These are phyloP conservation scores for Harlomillsia oculata DNA, from an alignment of 1,140 invertebrate genomes.

Conservation along the genomic window DNA sequence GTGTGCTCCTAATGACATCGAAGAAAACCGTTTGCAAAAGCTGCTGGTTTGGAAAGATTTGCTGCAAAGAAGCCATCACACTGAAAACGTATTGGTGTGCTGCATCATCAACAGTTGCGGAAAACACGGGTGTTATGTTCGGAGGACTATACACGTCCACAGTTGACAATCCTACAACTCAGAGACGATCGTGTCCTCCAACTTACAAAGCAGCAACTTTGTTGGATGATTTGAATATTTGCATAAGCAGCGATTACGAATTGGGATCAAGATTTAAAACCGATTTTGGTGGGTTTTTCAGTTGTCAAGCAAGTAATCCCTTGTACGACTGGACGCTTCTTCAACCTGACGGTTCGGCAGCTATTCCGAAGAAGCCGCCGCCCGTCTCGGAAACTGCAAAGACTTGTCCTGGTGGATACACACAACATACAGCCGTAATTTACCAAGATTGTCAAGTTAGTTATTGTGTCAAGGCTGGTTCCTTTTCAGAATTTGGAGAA, in stretches of 20 bases:
- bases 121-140: slow-evolving; percentile 14
- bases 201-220: not conserved
- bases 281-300: slow-evolving; percentile 13
- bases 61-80: not conserved
- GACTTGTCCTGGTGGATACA: slow-evolving; percentile 5
- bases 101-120: not conserved
- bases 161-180: slow-evolving; percentile 3
- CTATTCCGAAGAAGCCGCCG: too few relatives aligned
- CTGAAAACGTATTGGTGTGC: slow-evolving; percentile 8
- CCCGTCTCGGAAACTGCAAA: too few relatives aligned
- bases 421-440: slow-evolving; percentile 2
- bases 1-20: not conserved
- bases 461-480: slow-evolving; percentile 8
- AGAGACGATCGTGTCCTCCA: slow-evolving; percentile 2
- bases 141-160: slow-evolving; percentile 7
- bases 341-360: not conserved
- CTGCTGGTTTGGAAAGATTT: not conserved
- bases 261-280: not conserved
- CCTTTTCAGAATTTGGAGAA: not conserved
- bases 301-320: slow-evolving; percentile 12
- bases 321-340: not conserved
- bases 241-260: slow-evolving; percentile 6
- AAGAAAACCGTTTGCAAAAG: not conserved
- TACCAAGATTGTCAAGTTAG: slow-evolving; percentile 1
- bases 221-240: slow-evolving; percentile 3